Conservation (phyloP, 1,140 invertebrate genomes). For the Gonioctena quinquepunctata region DNA sequence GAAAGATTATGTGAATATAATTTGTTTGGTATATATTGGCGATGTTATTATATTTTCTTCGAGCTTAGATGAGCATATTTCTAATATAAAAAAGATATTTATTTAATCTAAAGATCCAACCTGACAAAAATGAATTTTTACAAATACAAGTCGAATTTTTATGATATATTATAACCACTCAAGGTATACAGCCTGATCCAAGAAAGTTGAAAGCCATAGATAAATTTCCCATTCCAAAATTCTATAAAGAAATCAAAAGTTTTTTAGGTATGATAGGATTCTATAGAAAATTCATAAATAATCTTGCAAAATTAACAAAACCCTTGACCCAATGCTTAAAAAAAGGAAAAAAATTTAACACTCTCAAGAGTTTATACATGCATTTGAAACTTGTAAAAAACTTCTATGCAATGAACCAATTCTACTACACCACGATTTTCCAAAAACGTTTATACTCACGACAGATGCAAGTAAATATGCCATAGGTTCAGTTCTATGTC, state of each 20-base stretch:
- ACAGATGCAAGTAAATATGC: conserved; percentile 52
- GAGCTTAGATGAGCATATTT: conserved; percentile 33
- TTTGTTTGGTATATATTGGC: conserved; percentile 49
- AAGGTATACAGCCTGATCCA: conserved; percentile 35
- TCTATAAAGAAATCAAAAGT: conserved; percentile 36
- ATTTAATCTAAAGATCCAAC: conserved; percentile 35
- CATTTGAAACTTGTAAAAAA: not conserved
- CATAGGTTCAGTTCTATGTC: conserved; percentile 44
- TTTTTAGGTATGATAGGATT: conserved; percentile 32
- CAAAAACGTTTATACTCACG: conserved; percentile 44
- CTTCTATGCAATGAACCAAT: conserved; percentile 50
- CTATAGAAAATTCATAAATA: no score
- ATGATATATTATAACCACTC: conserved; percentile 30
- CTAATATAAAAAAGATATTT: conserved; percentile 31
- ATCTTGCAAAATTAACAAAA: no score
- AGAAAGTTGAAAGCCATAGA: conserved; percentile 32
- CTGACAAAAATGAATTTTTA: conserved; percentile 41
- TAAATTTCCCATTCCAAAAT: conserved; percentile 37
- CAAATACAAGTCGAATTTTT: conserved; percentile 35
- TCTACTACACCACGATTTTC: conserved; percentile 30
- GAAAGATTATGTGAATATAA: conserved; percentile 25
- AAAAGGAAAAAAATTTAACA: no score
- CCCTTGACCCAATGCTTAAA: no score
- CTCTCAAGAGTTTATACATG: not conserved
- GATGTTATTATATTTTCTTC: conserved; percentile 38